Evolutionary conservation across 2,888 invertebrate species (phyloP), one percentile per base, ranked within the genome.

Genomic region (Noctuana brunneofusca): DNA sequence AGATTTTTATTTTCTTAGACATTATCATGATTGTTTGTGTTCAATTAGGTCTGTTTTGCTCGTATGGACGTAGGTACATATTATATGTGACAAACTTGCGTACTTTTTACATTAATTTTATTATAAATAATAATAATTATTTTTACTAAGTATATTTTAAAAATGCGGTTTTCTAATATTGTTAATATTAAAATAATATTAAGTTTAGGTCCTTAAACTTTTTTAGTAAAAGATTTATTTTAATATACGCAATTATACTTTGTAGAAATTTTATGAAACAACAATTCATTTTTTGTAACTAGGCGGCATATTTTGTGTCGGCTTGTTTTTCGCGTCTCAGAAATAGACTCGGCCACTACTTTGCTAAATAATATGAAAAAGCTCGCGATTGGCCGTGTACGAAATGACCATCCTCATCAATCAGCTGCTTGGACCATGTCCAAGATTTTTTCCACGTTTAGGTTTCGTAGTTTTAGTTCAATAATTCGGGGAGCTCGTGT

Each of bases 381-480:
- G 86, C 83, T 86, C 87, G 81, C 82, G 89, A 90, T 91, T 91
- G 90, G 90, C 87, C 89, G 90, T 89, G 89, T 86, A 87, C 90
- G 84, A 90, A 89, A 89, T 91, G 91, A 88, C 91, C 91, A 91
- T 90, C 91, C 91, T 90, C 91, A 91, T 91, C 91, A 90, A 91
- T 91, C 91, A 91, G 89, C 89, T 89, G 86, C 85, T 91, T 91
- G 91, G 91, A 89, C 75, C 76, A 77, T 71, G 80, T 88, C 91
- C 90, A 91, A 91, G 78, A 87, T 89, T 91, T 90, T 89, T 91
- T 90, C 89, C 87, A 88, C 89, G 90, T 89, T 90, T 89, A 90
- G 86, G 84, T 89, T 89, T 87, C 79, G 80, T 84, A 89, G 89
- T 87, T 89, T 74, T 87, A 84, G 86, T 86, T 83, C 80, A 83